Percentiles rank a stretch among this genome's conserved stretches.
Evolutionary conservation across 1,140 invertebrate species (phyloP).

Genomic region (Sycophila sp.): DNA sequence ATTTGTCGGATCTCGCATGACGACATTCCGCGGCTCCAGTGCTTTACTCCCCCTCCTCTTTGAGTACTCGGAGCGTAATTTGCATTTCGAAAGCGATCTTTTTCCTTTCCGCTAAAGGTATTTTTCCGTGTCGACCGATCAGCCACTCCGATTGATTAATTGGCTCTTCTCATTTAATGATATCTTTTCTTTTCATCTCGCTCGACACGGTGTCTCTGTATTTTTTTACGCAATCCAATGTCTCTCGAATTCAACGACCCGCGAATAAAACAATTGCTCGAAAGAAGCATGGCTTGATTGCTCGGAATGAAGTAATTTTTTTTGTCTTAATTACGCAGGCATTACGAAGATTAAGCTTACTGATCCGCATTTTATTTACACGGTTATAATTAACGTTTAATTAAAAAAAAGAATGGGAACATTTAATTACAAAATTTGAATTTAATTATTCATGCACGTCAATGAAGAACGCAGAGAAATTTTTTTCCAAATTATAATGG

Average conservation of each 20-base stretch:
- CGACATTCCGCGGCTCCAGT: slow-evolving; percentile 17
- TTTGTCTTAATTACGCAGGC: no score
- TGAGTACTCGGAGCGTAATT: slow-evolving; percentile 25
- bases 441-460: no score
- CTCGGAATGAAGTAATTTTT: no score
- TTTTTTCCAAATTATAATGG: no score
- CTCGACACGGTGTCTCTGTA: no score
- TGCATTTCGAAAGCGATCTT: slow-evolving; percentile 35
- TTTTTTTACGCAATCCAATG: slow-evolving; percentile 4
- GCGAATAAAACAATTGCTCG: slow-evolving; percentile 7
- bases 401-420: no score
- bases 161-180: slow-evolving; percentile 12
- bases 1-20: slow-evolving; percentile 17
- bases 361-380: no score
- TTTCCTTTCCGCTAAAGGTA: slow-evolving; percentile 17
- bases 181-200: slow-evolving; percentile 8
- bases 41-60: slow-evolving; percentile 11
- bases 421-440: no score
- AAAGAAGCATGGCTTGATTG: no score
- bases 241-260: neutral
- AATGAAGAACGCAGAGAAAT: no score
- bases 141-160: slow-evolving; percentile 31
- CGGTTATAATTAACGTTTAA: no score
- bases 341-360: no score
- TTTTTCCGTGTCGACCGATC: neutral